A percentile compares a stretch with the other conserved stretches of the same genome.
phyloP scores from a whole-genome alignment of 1,140 invertebrate species.

The Melipona quadrifasciata region DNA sequence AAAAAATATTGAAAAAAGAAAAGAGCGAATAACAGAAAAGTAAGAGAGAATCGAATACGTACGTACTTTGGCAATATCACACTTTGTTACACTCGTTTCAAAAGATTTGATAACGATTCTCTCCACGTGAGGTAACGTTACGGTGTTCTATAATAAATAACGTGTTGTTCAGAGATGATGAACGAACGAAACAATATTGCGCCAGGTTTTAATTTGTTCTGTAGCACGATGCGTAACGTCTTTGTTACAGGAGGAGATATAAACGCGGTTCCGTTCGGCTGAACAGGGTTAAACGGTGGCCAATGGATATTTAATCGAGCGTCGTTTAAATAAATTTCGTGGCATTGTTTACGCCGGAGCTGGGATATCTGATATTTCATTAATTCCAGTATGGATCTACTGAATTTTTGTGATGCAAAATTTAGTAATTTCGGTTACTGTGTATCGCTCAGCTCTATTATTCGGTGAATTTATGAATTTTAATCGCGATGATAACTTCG shows the following conservation, averaged over 20 bases:
- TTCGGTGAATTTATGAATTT: background rate
- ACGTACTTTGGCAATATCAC: background rate
- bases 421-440: background rate
- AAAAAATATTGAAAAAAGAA: background rate
- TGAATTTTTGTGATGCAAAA: conserved; percentile 40
- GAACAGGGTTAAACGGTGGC: conserved; percentile 30
- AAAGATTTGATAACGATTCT: background rate
- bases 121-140: background rate
- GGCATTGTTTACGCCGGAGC: conserved; percentile 27
- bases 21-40: background rate
- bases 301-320: conserved; percentile 44
- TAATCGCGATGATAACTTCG: background rate
- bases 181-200: conserved; percentile 17
- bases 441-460: background rate
- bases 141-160: conserved; percentile 2
- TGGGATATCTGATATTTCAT: conserved; percentile 40
- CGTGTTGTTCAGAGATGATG: conserved; percentile 1
- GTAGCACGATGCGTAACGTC: conserved; percentile 27
- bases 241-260: conserved; percentile 32
- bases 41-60: background rate
- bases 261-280: conserved; percentile 22
- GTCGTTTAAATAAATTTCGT: conserved; percentile 34
- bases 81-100: background rate
- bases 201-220: conserved; percentile 15
- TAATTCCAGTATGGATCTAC: conserved; percentile 5